Percentiles rank a stretch among this genome's conserved stretches.
Evolutionary conservation across 1,140 invertebrate genomes (phyloP).

Genomic region (Papilio helenus): DNA sequence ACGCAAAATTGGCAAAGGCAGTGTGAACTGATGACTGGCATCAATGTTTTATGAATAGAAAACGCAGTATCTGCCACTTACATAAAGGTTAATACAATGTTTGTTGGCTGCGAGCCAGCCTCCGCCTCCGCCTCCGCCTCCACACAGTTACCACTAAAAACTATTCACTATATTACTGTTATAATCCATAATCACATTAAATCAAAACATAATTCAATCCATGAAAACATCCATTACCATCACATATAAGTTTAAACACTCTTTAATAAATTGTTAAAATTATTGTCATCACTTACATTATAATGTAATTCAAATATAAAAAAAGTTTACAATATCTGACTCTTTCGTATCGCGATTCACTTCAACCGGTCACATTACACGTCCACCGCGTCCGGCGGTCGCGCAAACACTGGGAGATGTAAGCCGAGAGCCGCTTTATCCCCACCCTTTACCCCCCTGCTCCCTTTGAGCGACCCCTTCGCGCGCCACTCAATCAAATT

Average conservation of each 20-base stretch:
- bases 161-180: constrained; percentile 3
- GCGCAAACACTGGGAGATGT: constrained; percentile 8
- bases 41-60: constrained; percentile 28
- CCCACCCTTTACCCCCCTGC: constrained; percentile 8
- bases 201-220: neutral
- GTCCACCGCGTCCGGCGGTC: constrained; percentile 9
- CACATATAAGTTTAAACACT: constrained; percentile 5
- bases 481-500: constrained; percentile 34
- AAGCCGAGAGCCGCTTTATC: neutral
- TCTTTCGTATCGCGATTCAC: neutral
- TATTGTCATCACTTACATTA: neutral
- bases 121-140: neutral
- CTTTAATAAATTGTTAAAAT: neutral
- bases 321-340: constrained; percentile 12
- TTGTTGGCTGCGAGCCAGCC: constrained; percentile 18
- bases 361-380: neutral
- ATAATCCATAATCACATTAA: constrained; percentile 11
- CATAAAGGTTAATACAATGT: constrained; percentile 27
- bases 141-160: constrained; percentile 22
- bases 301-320: neutral
- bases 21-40: constrained; percentile 25
- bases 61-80: constrained; percentile 24
- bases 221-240: neutral
- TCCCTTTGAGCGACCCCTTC: constrained; percentile 31
- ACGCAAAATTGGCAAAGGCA: constrained; percentile 5